Base-by-base conservation (phyloP, 2,888 invertebrate species). In the Anagyrus pseudococci region DNA sequence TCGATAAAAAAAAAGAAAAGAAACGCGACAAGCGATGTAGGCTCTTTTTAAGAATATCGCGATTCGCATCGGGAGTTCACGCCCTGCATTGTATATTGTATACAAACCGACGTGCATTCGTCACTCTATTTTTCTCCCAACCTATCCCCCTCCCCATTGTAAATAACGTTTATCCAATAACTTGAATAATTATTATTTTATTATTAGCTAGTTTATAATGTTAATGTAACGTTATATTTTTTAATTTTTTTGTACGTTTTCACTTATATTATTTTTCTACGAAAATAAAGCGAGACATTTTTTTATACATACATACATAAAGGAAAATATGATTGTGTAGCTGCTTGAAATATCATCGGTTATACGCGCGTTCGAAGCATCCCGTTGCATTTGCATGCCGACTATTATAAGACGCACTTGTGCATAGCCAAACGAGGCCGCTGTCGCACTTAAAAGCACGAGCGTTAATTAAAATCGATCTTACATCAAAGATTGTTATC, bases 221-320 rank as follows among this genome's bases (percentile, higher is more conserved):
- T 43, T 15, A 26, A 41, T 41, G 22, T 59, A 47, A 41, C 49
- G 25, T 57, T 62, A 62, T n/a, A n/a, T 57, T 59, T 56, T 60
- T 58, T 49, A 55, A 49, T 55, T 58, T 58, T 62, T 64, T 49
- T 58, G 60, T 64, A 64, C 43, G 52, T 47, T 47, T 50, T 17
- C 55, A 48, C 48, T 60, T 48, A 54, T 48, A 58, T 52, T 60
- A 56, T 64, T 64, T 64, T 47, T 64, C 56, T 44, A 55, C 33
- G 52, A 57, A n/a, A 64, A 64, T 64, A 64, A 64, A 64, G 41
- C 44, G 48, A 64, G 33, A 60, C 41, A 25, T 57, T 64, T 64
- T 60, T 64, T 41, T 64, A 59, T 2, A 54, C 40, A 62, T 58
- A 55, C 23, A 15, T 48, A n/a, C 15, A 8, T 22, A 20, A n/a